Base-by-base conservation (phyloP, 2,113 vertebrate species). In the Coturnix japonica region DNA sequence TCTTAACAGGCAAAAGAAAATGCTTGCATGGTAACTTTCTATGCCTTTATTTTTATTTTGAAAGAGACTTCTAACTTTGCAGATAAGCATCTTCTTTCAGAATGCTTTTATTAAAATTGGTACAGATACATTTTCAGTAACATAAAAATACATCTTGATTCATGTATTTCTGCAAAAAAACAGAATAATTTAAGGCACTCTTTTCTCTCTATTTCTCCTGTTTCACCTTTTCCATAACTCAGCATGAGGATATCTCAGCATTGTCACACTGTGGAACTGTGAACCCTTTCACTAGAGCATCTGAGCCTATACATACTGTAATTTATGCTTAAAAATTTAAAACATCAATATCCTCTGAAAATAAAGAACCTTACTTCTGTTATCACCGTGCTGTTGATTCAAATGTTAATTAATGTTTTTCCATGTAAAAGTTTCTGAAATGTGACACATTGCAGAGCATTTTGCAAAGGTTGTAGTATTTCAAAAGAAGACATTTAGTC, bases 321-420 rank as follows among this genome's bases (percentile, higher is more conserved):
- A 69, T 67, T 70, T 57, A 51, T 78, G 53, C 21, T 69, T 92
- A 87, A 91, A 90, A 90, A 87, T 95, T 82, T 91, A 60, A 97
- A 96, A 89, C 61, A 89, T 81, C 93, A 76, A 54, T 83, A 84
- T 87, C 72, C 81, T 94, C 74, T 43, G 28, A 95, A 95, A 95
- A 90, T 86, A 87, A 76, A 83, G 73, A 44, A 13, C 17, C 37
- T 80, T 7, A 30, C 6, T 69, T 65, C 19, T 77, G 73, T 43
- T 81, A 93, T 4, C 41, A 84, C 65, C 88, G 67, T 53, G 6
- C 4, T 13, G 65, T 83, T 76, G 13, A 69, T 81, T 95, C 44
- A 81, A 90, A 80, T 39, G 74, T 74, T 87, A 89, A 82, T 51
- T 73, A 33, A 61, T 65, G n/a, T 3, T 5, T 28, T 76, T 78